Conservation (phyloP, 1,140 invertebrate species). For the Rhagoletis pomonella region DNA sequence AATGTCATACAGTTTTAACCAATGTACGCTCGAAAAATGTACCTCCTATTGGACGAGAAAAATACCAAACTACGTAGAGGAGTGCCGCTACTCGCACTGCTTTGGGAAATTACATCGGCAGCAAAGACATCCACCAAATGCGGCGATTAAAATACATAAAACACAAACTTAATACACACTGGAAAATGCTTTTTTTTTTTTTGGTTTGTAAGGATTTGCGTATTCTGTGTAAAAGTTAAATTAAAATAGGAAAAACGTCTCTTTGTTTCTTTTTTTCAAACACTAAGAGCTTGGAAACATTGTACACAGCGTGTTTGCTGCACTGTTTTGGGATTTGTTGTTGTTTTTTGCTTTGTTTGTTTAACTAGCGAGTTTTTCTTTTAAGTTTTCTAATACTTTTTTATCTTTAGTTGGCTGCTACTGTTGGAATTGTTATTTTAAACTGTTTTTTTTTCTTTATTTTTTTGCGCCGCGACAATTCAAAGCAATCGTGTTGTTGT, state of each 20-base stretch:
- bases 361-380: background rate
- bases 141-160: background rate
- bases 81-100: background rate
- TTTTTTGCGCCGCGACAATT: background rate
- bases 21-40: background rate
- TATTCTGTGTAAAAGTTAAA: background rate
- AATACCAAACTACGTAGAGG: background rate
- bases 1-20: conserved; percentile 67
- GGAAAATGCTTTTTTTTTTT: background rate
- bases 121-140: background rate
- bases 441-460: background rate
- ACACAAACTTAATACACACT: background rate
- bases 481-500: background rate
- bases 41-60: background rate
- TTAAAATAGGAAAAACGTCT: background rate
- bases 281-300: background rate
- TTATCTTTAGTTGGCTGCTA: background rate
- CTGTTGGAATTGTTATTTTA: background rate
- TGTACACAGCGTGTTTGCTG: background rate
- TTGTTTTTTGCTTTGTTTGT: background rate
- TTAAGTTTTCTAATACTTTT: conserved; percentile 3
- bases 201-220: background rate
- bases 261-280: background rate
- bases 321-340: background rate
- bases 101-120: conserved; percentile 2